Base-by-base conservation (phyloP, 2,797 vertebrate species). In the Gouania willdenowi region DNA sequence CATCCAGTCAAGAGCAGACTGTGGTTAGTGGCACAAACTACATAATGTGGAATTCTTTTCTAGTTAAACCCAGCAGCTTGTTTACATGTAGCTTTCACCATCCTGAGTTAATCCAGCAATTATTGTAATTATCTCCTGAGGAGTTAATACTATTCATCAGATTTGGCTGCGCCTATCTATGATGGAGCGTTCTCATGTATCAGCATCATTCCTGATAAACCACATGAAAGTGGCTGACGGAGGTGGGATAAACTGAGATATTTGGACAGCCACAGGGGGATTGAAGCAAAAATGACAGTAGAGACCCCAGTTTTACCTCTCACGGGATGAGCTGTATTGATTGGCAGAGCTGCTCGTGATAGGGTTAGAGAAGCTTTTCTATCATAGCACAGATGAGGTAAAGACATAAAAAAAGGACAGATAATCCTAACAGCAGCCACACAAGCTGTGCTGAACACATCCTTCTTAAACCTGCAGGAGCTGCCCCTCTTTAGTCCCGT, bases 381-480 rank as follows among this genome's bases (percentile, higher is more conserved):
- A 67, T 81, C 68, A 69, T 50, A 53, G 57, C 32, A 11, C 57
- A 71, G 77, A 77, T 63, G 35, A 43, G 51, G 43, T 17, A n/a
- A 7, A 17, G 32, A 31, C 38, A 20, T 4, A 44, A 75, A 54
- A 64, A 6, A 6, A n/a, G 31, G 26, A 29, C 41, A 71, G 67
- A 71, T 84, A 77, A 86, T 81, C 78, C 73, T 34, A 67, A 66
- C 68, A 78, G 71, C 68, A 74, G 64, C 62, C 66, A 69, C 65
- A 66, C 61, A 77, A 59, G 36, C 75, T 72, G 71, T 79, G 68
- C 79, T 68, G 70, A 83, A 78, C 73, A 79, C 67, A 77, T 81
- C 71, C 76, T 53, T 72, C 77, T 77, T 73, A 76, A 77, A 77
- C 57, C 79, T 38, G 44, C 66, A 59, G 66, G 66, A 77, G 77